phyloP scores from a whole-genome alignment of 1,140 invertebrate genomes.

The honey bee (Apis mellifera) region Amel_HAv3.1 CM009944.2:8369001-8369500 shows the following conservation, averaged over 20 bases:
- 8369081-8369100: no score
- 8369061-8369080: no score
- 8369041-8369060: not conserved
- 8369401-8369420: not conserved
- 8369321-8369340: not conserved
- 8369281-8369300: conserved; percentile 50
- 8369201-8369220: conserved; percentile 38
- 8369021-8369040: not conserved
- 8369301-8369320: conserved; percentile 19
- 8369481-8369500: no score
- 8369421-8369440: not conserved
- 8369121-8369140: conserved; percentile 7
- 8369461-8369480: no score
- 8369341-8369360: not conserved
- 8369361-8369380: conserved; percentile 42
- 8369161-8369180: conserved; percentile 76
- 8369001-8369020: not conserved
- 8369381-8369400: conserved; percentile 60
- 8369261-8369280: not conserved
- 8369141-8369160: conserved; percentile 70
- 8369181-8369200: conserved; percentile 78
- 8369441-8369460: not conserved
- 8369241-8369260: not conserved
- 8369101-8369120: no score
- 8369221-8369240: conserved; percentile 49